Evolutionary conservation across 1,140 invertebrate genomes (phyloP).

Genomic region (Arion vulgaris): DNA sequence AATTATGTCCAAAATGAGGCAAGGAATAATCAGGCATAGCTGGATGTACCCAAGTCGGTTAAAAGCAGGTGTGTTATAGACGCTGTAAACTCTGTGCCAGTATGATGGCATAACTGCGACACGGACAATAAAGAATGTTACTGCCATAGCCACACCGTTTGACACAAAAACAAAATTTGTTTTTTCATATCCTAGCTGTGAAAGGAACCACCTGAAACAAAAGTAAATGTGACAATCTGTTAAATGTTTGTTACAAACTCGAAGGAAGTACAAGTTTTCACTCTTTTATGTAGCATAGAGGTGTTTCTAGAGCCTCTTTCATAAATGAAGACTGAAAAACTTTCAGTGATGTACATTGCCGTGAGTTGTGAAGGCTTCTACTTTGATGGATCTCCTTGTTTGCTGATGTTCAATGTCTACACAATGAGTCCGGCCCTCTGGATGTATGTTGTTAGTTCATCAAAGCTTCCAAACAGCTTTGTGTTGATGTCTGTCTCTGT

Average conservation of each 20-base stretch:
- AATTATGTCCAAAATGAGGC: constrained; percentile 64
- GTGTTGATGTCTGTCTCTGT: too few species aligned
- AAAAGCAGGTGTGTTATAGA: constrained; percentile 61
- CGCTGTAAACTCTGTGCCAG: constrained; percentile 65
- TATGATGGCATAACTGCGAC: constrained; percentile 65
- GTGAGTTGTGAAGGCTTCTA: too few species aligned
- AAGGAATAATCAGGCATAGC: constrained; percentile 62
- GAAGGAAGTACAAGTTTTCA: too few species aligned
- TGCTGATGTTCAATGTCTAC: too few species aligned
- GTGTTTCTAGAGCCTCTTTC: too few species aligned
- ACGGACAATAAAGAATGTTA: constrained; percentile 66
- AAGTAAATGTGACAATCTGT: background rate
- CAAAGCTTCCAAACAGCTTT: too few species aligned
- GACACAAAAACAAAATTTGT: constrained; percentile 57
- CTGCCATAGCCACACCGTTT: constrained; percentile 67
- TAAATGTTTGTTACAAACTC: constrained; percentile 12
- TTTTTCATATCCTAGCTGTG: constrained; percentile 59
- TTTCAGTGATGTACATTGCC: too few species aligned
- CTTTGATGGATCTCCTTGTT: too few species aligned
- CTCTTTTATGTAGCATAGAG: too few species aligned
- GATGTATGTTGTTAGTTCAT: too few species aligned
- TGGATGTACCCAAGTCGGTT: constrained; percentile 61
- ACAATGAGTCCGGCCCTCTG: too few species aligned
- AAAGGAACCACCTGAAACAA: constrained; percentile 66
- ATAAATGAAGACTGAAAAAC: too few species aligned